Evolutionary conservation across 2,113 vertebrate species (phyloP).

Genomic region (Spea multiplicata): DNA sequence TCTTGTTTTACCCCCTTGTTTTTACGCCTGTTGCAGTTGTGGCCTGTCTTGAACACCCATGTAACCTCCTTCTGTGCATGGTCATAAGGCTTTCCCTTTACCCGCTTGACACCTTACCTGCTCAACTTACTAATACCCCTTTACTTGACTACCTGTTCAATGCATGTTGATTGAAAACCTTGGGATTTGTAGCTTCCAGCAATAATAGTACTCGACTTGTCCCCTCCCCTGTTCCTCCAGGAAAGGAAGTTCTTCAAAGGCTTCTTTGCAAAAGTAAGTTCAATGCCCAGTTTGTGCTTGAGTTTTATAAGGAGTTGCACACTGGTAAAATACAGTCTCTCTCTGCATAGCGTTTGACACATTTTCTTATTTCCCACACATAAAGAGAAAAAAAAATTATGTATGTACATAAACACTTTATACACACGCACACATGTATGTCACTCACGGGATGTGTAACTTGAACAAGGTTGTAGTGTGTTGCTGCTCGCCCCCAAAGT

Average conservation of each 20-base stretch:
- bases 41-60: constrained; percentile 53
- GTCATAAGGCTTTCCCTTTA: constrained; percentile 63
- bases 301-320: constrained; percentile 80
- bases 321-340: constrained; percentile 66
- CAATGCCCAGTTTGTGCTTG: constrained; percentile 70
- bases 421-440: too few species aligned
- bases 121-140: constrained; percentile 68
- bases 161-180: constrained; percentile 74
- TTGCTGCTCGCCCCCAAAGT: too few species aligned
- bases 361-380: too few species aligned
- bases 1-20: constrained; percentile 40
- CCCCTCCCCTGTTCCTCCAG: constrained; percentile 90
- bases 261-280: constrained; percentile 99
- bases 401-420: too few species aligned
- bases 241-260: constrained; percentile 99
- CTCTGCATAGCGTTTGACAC: constrained; percentile 21
- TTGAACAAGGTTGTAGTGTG: too few species aligned
- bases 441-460: too few species aligned
- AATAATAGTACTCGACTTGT: constrained; percentile 97
- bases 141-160: constrained; percentile 61
- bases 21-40: constrained; percentile 59
- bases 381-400: too few species aligned
- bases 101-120: constrained; percentile 68
- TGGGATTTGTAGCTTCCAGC: constrained; percentile 75
- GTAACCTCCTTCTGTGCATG: constrained; percentile 64